Percentiles rank a stretch among this genome's conserved stretches.
Conservation (phyloP, 2,888 invertebrate genomes). For the Tachystola acroxantha region DNA sequence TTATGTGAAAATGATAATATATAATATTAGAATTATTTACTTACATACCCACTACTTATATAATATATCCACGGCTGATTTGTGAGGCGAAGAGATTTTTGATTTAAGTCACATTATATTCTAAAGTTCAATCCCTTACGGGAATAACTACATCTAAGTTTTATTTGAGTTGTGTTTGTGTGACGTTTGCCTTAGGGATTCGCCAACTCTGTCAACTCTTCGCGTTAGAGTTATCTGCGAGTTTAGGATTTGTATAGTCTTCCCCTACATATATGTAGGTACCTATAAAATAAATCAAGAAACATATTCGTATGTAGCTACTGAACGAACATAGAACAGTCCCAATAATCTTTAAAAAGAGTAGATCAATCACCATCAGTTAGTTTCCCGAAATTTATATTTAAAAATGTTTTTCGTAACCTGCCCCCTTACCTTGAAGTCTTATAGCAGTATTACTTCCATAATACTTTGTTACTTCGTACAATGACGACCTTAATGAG, state of each 20-base stretch:
- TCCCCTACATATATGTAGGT: neutral
- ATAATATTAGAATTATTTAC: neutral
- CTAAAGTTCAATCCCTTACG: conserved; percentile 28
- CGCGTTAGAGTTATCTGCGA: conserved; percentile 11
- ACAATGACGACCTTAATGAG: no score
- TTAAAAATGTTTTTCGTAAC: no score
- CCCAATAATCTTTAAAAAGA: no score
- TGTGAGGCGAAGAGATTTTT: conserved; percentile 22
- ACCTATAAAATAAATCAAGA: no score
- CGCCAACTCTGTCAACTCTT: conserved; percentile 20
- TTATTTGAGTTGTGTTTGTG: conserved; percentile 40
- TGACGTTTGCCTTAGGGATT: conserved; percentile 21
- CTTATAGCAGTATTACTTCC: no score
- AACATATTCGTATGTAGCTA: no score
- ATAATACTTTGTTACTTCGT: no score
- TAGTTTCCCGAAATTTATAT: no score
- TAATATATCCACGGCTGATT: conserved; percentile 24
- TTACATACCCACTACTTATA: no score
- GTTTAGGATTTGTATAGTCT: conserved; percentile 6
- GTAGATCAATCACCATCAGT: no score
- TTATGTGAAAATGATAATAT: neutral
- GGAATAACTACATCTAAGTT: conserved; percentile 34
- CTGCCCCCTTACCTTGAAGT: no score
- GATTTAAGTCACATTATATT: conserved; percentile 28
- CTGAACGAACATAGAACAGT: no score